A percentile compares a stretch with the other conserved stretches of the same genome.
Evolutionary conservation across 2,113 vertebrate species (phyloP).

Genomic region (Micronisus gabar): DNA sequence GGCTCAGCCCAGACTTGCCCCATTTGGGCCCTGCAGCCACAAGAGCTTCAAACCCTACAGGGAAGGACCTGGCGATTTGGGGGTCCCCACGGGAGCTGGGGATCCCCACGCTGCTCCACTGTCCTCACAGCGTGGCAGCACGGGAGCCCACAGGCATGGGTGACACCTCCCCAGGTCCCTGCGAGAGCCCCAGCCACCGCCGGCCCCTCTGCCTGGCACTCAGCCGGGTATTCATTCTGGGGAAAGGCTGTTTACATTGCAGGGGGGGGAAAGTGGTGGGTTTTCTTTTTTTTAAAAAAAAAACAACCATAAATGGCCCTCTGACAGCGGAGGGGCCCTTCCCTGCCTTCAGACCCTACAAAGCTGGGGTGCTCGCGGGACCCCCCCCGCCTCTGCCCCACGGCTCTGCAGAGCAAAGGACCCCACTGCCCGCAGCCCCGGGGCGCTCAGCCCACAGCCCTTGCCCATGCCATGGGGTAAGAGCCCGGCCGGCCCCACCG

Average conservation of each 20-base stretch:
- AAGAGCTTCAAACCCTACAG: rapidly evolving
- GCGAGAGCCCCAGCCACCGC: rapidly evolving
- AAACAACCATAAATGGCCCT: not conserved
- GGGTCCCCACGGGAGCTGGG: rapidly evolving
- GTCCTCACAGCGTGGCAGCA: rapidly evolving
- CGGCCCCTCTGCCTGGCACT: not conserved
- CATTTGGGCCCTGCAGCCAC: not conserved
- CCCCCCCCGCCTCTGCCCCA: not conserved
- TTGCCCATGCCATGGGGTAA: rapidly evolving
- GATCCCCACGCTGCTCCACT: not conserved
- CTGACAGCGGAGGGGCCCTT: rapidly evolving
- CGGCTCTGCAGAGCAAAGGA: not conserved
- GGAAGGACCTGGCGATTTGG: not conserved
- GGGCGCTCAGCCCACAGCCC: not conserved
- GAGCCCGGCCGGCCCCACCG: rapidly evolving
- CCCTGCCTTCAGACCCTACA: not conserved
- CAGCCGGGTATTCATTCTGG: not conserved
- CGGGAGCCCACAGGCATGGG: rapidly evolving
- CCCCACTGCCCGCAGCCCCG: rapidly evolving
- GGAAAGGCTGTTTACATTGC: not conserved
- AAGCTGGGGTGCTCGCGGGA: not conserved
- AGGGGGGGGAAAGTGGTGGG: not conserved
- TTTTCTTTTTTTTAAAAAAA: not conserved
- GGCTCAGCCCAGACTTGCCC: not conserved
- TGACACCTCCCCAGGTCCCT: not conserved